A percentile compares a stretch with the other conserved stretches of the same genome.
These are phyloP conservation scores for Thamnaconus septentrionalis DNA, from an alignment of 2,113 vertebrate species.

Conservation along the genomic window DNA sequence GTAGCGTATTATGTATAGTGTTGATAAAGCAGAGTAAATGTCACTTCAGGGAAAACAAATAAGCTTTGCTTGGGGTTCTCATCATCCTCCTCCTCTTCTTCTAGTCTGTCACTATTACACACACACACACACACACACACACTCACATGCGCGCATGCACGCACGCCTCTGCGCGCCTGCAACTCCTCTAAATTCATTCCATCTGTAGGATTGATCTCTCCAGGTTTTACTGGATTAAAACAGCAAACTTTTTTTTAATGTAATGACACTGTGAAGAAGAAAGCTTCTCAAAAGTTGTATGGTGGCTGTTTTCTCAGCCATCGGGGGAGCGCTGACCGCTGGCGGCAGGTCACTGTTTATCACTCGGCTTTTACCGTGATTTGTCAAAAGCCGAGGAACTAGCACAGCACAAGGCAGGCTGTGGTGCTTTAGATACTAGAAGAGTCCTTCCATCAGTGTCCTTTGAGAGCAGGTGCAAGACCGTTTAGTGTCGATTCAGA, in stretches of 20 bases:
- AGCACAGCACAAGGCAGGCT: constrained; percentile 13
- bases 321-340: constrained; percentile 8
- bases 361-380: constrained; percentile 23
- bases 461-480: constrained; percentile 52
- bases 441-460: constrained; percentile 20
- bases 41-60: constrained; percentile 32
- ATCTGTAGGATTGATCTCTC: too few relatives aligned
- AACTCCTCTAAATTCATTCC: too few relatives aligned
- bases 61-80: constrained; percentile 7
- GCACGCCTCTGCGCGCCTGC: too few relatives aligned
- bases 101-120: too few relatives aligned
- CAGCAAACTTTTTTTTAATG: constrained; percentile 1
- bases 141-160: constrained; percentile 6
- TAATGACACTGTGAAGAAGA: neutral
- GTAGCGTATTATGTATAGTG: constrained; percentile 40
- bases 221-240: too few relatives aligned
- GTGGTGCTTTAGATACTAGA: constrained; percentile 39
- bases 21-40: constrained; percentile 36
- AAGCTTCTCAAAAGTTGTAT: constrained; percentile 9
- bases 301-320: constrained; percentile 24
- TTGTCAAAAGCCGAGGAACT: constrained; percentile 30
- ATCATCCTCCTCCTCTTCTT: too few relatives aligned
- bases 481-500: constrained; percentile 43
- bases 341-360: constrained; percentile 44
- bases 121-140: neutral